Evolutionary conservation across 30 jellyfish, hydroid and myxozoan genomes (phyloP).

Genomic region (Chironex yamaguchii): DNA sequence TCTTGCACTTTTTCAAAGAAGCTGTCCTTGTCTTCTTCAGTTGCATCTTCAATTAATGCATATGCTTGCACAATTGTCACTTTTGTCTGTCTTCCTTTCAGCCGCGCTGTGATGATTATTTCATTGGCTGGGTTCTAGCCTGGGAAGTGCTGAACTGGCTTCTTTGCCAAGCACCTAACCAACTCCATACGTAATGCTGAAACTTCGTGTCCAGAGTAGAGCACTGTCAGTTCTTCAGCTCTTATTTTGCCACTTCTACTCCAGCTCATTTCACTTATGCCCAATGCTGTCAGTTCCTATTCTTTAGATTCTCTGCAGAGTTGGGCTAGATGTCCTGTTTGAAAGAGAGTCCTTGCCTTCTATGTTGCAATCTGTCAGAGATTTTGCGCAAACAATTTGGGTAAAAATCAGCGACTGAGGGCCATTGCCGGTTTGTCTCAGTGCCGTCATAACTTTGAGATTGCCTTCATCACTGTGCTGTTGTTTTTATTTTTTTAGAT

Average conservation of each 20-base stretch:
- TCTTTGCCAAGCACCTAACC: not conserved
- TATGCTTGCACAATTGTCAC: not conserved
- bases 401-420: too few species aligned
- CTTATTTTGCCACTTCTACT: not conserved
- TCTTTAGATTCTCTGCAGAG: too few species aligned
- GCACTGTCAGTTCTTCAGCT: not conserved
- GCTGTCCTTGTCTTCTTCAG: not conserved
- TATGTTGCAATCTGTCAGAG: too few species aligned
- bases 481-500: too few species aligned
- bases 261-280: not conserved
- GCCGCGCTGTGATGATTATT: not conserved
- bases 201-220: not conserved
- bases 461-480: too few species aligned
- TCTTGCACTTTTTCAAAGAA: not conserved
- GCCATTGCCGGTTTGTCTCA: too few species aligned
- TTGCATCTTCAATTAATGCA: not conserved
- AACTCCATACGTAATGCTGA: not conserved
- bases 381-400: too few species aligned
- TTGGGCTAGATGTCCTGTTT: too few species aligned
- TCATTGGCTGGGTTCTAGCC: not conserved
- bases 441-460: too few species aligned
- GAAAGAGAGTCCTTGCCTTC: too few species aligned
- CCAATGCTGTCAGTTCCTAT: too few species aligned
- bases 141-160: not conserved
- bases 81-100: not conserved